Percentiles rank a stretch among this genome's conserved stretches.
Evolutionary conservation across 2,888 invertebrate genomes (phyloP).

Genomic region (Flabesymbios commensalis): DNA sequence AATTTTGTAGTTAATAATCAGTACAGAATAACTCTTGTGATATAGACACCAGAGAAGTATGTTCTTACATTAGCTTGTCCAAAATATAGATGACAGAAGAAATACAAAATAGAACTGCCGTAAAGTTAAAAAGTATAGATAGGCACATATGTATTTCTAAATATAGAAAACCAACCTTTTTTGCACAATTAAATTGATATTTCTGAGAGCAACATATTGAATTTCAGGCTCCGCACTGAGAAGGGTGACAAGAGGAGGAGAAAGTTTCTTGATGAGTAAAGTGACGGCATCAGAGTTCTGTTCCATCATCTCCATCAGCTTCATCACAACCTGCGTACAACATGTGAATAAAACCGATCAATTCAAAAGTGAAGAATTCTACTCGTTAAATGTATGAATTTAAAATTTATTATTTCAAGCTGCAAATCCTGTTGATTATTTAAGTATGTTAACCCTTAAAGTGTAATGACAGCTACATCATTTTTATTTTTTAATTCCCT

Average conservation of each 20-base stretch:
- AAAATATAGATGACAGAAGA: too few species aligned
- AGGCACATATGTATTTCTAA: too few species aligned
- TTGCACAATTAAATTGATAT: conserved; percentile 98
- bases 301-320: conserved; percentile 95
- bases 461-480: too few species aligned
- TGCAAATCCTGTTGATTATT: too few species aligned
- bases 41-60: too few species aligned
- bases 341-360: background rate
- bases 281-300: conserved; percentile 91
- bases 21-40: too few species aligned
- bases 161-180: conserved; percentile 67
- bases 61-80: too few species aligned
- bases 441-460: too few species aligned
- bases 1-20: too few species aligned
- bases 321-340: conserved; percentile 76
- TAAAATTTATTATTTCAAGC: background rate
- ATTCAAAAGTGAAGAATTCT: background rate
- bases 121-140: too few species aligned
- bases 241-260: conserved; percentile 97
- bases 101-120: too few species aligned
- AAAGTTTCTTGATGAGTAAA: conserved; percentile 92
- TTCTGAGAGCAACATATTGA: conserved; percentile 96
- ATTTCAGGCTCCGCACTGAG: conserved; percentile 98
- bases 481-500: too few species aligned
- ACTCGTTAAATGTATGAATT: background rate